phyloP scores from a whole-genome alignment of 64 coral and sea anemone species.

The Cladopsammia gracilis region DNA sequence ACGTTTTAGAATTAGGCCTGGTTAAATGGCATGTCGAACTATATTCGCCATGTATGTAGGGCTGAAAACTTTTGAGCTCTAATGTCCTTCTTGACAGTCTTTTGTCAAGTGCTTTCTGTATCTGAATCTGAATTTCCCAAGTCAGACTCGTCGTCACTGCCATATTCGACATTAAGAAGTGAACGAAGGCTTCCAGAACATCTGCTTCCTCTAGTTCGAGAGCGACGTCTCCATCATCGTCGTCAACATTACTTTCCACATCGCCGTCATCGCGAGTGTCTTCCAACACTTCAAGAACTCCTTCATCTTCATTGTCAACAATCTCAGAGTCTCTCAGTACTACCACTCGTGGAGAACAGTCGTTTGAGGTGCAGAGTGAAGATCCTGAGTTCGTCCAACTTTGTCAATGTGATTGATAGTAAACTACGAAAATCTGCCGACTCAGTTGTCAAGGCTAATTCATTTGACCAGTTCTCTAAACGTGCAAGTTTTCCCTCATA shows the following conservation, averaged over 20 bases:
- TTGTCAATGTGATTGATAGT: not conserved
- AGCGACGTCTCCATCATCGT: conserved; percentile 8
- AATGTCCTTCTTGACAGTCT: too few species aligned
- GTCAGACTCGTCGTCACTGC: conserved; percentile 37
- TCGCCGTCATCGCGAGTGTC: conserved; percentile 9
- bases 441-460: not conserved
- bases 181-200: conserved; percentile 36
- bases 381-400: not conserved
- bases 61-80: too few species aligned
- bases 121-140: not conserved
- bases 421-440: conserved; percentile 3
- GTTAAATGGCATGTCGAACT: too few species aligned
- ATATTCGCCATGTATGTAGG: too few species aligned
- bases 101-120: not conserved
- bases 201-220: conserved; percentile 34
- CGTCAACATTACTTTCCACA: not conserved
- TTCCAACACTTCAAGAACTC: too few species aligned
- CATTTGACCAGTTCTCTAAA: conserved; percentile 9
- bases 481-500: conserved; percentile 1
- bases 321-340: not conserved
- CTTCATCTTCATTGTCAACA: not conserved
- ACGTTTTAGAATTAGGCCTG: too few species aligned
- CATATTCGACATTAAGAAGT: conserved; percentile 58
- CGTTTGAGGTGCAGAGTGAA: not conserved
- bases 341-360: not conserved